These are phyloP conservation scores for Fistularia tabacaria DNA, from an alignment of 2,797 vertebrate species.

Conservation along the genomic window DNA sequence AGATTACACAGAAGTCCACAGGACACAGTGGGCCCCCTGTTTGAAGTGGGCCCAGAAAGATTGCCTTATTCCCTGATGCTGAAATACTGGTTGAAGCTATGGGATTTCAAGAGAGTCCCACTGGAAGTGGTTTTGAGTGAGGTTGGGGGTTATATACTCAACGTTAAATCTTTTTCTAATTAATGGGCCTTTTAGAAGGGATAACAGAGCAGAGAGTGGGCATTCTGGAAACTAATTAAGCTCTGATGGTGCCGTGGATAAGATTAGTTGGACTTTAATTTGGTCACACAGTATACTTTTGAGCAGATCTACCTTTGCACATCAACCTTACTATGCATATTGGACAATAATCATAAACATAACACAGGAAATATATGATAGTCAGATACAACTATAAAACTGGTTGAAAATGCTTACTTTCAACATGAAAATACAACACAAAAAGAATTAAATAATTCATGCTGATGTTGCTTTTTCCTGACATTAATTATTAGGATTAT, in stretches of 20 bases:
- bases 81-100: constrained; percentile 64
- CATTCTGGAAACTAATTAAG: constrained; percentile 56
- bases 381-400: too few species aligned
- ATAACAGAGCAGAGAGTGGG: constrained; percentile 57
- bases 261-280: constrained; percentile 51
- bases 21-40: constrained; percentile 51
- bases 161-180: constrained; percentile 68
- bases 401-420: too few species aligned
- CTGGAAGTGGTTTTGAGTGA: constrained; percentile 17
- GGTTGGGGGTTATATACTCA: constrained; percentile 23
- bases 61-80: constrained; percentile 63
- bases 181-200: constrained; percentile 61
- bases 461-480: too few species aligned
- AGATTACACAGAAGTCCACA: constrained; percentile 65
- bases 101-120: constrained; percentile 50
- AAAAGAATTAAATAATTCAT: too few species aligned
- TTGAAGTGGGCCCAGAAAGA: constrained; percentile 36
- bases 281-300: constrained; percentile 38
- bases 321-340: too few species aligned
- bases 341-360: too few species aligned
- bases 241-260: constrained; percentile 59
- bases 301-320: too few species aligned
- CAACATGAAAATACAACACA: too few species aligned
- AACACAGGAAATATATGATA: too few species aligned
- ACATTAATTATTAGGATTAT: too few species aligned